These are phyloP conservation scores for Drosophila gaucha DNA, from an alignment of 2,888 invertebrate genomes.

Conservation along the genomic window DNA sequence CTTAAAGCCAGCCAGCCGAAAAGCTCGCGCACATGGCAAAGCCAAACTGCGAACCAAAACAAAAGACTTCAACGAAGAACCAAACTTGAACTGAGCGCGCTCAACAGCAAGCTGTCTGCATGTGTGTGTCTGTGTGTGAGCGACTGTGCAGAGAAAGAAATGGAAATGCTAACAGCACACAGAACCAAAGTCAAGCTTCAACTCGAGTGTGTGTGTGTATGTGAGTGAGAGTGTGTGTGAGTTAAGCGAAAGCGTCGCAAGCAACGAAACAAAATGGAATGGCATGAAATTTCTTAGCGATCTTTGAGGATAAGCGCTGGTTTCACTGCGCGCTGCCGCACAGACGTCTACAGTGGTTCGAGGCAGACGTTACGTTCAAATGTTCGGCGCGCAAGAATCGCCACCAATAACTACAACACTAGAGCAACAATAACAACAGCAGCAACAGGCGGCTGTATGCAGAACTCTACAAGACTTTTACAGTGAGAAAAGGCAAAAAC, in stretches of 20 bases:
- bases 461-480: slow-evolving; percentile 22
- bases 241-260: slow-evolving; percentile 71
- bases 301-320: slow-evolving; percentile 83
- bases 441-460: slow-evolving; percentile 23
- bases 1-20: slow-evolving; percentile 32
- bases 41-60: slow-evolving; percentile 72
- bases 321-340: slow-evolving; percentile 82
- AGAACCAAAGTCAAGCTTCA: slow-evolving; percentile 55
- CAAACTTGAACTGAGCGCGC: slow-evolving; percentile 59
- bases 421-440: slow-evolving; percentile 14
- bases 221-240: slow-evolving; percentile 26
- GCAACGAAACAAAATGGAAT: slow-evolving; percentile 74
- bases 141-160: slow-evolving; percentile 56
- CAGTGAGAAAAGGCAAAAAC: slow-evolving; percentile 4
- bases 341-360: slow-evolving; percentile 83
- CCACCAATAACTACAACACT: slow-evolving; percentile 26
- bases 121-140: slow-evolving; percentile 12
- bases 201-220: slow-evolving; percentile 11
- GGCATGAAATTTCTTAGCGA: slow-evolving; percentile 80
- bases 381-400: slow-evolving; percentile 76
- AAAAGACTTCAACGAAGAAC: slow-evolving; percentile 79
- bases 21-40: slow-evolving; percentile 67
- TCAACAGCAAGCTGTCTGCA: slow-evolving; percentile 17
- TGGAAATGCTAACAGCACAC: slow-evolving; percentile 58
- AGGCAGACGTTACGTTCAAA: slow-evolving; percentile 82